Conservation (phyloP, 1,140 invertebrate genomes). For the Drosophila kepulauana region DNA sequence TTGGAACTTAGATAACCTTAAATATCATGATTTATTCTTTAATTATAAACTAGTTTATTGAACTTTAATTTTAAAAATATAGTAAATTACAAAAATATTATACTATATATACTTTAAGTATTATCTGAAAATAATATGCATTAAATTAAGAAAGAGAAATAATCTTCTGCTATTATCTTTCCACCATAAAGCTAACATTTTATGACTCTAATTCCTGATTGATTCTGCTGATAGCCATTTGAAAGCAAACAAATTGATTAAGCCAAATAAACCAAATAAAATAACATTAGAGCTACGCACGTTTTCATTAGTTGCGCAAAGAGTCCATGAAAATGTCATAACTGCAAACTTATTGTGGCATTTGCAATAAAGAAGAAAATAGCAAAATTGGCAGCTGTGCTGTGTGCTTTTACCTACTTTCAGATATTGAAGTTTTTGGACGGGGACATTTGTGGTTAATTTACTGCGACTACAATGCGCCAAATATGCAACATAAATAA, state of each 20-base stretch:
- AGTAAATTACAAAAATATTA: too few species aligned
- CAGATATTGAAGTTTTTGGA: conserved; percentile 16
- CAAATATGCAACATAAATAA: conserved; percentile 81
- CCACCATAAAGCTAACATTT: too few species aligned
- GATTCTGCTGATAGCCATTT: too few species aligned
- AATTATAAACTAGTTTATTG: too few species aligned
- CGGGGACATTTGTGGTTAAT: conserved; percentile 56
- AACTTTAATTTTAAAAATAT: too few species aligned
- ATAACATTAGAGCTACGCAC: neutral
- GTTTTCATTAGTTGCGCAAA: neutral
- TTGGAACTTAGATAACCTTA: too few species aligned
- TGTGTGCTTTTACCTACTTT: neutral
- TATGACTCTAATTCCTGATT: too few species aligned
- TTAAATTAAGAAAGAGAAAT: too few species aligned
- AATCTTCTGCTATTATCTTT: too few species aligned
- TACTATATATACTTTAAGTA: too few species aligned
- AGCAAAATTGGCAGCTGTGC: conserved; percentile 19
- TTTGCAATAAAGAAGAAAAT: neutral
- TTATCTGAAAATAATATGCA: too few species aligned
- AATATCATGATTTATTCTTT: too few species aligned
- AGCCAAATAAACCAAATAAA: neutral
- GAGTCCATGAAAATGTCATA: conserved; percentile 15
- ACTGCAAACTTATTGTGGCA: conserved; percentile 28
- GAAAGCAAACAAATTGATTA: neutral
- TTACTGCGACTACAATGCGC: conserved; percentile 67